phyloP scores from a whole-genome alignment of 2,797 vertebrate genomes.

The Clarias pachynema region DNA sequence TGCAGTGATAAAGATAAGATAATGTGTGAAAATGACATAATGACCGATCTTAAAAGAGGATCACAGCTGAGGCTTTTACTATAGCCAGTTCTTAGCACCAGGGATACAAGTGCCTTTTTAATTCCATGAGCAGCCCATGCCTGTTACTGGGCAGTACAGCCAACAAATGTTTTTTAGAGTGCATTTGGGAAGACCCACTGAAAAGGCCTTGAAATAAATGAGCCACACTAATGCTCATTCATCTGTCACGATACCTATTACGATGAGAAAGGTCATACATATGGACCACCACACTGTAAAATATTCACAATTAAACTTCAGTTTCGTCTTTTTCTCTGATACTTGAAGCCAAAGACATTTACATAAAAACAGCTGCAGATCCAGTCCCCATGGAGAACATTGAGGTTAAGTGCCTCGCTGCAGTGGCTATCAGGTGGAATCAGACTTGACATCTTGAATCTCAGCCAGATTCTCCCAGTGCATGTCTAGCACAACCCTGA shows the following conservation, averaged over 20 bases:
- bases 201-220: conserved; percentile 1
- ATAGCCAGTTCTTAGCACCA: conserved; percentile 10
- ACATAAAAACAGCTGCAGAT: conserved; percentile 23
- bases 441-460: conserved; percentile 37
- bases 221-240: conserved; percentile 30
- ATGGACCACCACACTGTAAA: background rate
- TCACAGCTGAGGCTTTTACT: conserved; percentile 38
- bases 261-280: background rate
- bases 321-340: conserved; percentile 11
- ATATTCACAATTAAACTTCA: conserved; percentile 12
- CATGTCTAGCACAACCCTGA: conserved; percentile 1
- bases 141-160: conserved; percentile 30
- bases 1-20: background rate
- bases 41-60: background rate
- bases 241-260: conserved; percentile 30
- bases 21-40: conserved; percentile 15
- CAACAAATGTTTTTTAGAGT: conserved; percentile 27
- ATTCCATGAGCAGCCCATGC: conserved; percentile 28
- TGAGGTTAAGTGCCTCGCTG: conserved; percentile 41
- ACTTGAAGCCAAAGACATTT: conserved; percentile 10
- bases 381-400: conserved; percentile 10
- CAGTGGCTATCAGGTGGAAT: conserved; percentile 30
- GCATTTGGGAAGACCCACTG: conserved; percentile 6
- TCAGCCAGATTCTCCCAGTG: conserved; percentile 30
- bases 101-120: conserved; percentile 22